These are phyloP conservation scores for Myzus persicae DNA, from an alignment of 1,140 invertebrate genomes.

Conservation along the genomic window DNA sequence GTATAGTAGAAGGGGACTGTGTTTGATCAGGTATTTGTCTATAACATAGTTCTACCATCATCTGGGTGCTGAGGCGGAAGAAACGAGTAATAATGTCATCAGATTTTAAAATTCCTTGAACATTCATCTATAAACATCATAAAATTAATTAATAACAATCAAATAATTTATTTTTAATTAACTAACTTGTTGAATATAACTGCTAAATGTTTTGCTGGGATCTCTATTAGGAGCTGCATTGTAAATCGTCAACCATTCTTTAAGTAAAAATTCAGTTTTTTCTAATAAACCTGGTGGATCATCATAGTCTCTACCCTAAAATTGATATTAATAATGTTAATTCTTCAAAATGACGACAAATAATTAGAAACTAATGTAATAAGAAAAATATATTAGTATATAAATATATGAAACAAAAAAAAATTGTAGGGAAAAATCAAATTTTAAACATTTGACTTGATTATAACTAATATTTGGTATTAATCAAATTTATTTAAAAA, in stretches of 20 bases:
- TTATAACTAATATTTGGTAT: not conserved
- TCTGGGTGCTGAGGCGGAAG: conserved; percentile 94
- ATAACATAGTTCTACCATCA: conserved; percentile 96
- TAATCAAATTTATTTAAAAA: not conserved
- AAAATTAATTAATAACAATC: not conserved
- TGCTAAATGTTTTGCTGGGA: conserved; percentile 89
- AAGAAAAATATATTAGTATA: not conserved
- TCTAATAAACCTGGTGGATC: conserved; percentile 94
- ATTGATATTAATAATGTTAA: not conserved
- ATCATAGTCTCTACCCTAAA: conserved; percentile 85
- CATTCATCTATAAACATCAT: conserved; percentile 75
- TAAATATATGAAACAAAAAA: not conserved
- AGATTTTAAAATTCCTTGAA: conserved; percentile 94
- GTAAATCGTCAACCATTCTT: conserved; percentile 96
- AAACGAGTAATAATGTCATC: conserved; percentile 97
- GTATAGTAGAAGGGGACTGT: conserved; percentile 71
- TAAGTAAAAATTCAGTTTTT: conserved; percentile 91
- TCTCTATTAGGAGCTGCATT: conserved; percentile 81
- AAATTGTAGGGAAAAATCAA: not conserved
- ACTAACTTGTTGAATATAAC: conserved; percentile 83
- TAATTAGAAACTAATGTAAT: not conserved
- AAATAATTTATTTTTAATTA: conserved; percentile 11
- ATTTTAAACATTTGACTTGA: not conserved
- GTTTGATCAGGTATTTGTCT: conserved; percentile 73
- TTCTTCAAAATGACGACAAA: not conserved